Evolutionary conservation across 2,888 invertebrate genomes (phyloP).

Genomic region (Drosophila merina): DNA sequence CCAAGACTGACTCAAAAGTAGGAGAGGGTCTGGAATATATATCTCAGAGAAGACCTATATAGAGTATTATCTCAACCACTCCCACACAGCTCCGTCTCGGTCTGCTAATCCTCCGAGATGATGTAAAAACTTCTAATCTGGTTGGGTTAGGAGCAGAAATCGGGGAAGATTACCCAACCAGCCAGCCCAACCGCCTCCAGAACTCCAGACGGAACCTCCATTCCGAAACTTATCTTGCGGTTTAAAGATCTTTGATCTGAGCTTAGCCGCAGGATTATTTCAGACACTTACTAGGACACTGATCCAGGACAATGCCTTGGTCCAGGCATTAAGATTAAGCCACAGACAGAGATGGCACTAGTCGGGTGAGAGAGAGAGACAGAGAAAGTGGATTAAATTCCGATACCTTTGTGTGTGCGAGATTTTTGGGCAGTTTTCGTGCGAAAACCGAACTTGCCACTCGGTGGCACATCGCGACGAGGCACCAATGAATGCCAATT

Average conservation of each 20-base stretch:
- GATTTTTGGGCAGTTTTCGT: slow-evolving; percentile 51
- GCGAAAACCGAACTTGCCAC: background rate
- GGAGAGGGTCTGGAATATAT: background rate
- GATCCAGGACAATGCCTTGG: slow-evolving; percentile 42
- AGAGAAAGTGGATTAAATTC: slow-evolving; percentile 30
- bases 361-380: slow-evolving; percentile 6
- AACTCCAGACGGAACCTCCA: no score
- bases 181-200: slow-evolving; percentile 33
- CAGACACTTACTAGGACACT: slow-evolving; percentile 61
- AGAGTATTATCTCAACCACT: slow-evolving; percentile 8
- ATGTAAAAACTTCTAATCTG: slow-evolving; percentile 50
- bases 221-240: slow-evolving; percentile 57
- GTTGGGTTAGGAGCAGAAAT: background rate
- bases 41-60: background rate
- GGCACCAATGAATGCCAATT: slow-evolving; percentile 55
- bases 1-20: slow-evolving; percentile 28
- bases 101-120: slow-evolving; percentile 35
- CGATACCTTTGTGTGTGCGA: slow-evolving; percentile 25
- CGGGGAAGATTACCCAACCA: slow-evolving; percentile 44
- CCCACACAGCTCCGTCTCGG: slow-evolving; percentile 1
- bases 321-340: slow-evolving; percentile 35
- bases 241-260: slow-evolving; percentile 75
- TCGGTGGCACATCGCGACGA: background rate
- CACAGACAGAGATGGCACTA: slow-evolving; percentile 20
- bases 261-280: slow-evolving; percentile 72